Conservation (phyloP, 2,797 vertebrate genomes). For the Argya squamiceps region DNA sequence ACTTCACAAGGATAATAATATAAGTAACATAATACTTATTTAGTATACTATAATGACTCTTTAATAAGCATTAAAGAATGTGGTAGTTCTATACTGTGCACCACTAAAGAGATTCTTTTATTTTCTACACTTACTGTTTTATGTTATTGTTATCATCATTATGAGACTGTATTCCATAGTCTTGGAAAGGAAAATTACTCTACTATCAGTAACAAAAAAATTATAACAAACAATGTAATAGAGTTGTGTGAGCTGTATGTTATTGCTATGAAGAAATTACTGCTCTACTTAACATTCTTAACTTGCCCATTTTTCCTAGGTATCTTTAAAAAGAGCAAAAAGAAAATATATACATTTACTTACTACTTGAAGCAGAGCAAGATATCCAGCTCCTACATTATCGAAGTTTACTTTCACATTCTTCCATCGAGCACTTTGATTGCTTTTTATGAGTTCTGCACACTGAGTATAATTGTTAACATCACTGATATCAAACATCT, state of each 20-base stretch:
- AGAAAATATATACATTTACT: constrained; percentile 60
- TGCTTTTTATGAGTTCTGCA: constrained; percentile 57
- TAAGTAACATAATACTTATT: neutral
- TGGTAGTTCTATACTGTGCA: neutral
- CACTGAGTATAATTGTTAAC: constrained; percentile 80
- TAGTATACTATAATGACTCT: neutral
- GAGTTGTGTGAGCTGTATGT: neutral
- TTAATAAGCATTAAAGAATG: neutral
- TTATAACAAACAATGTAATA: neutral
- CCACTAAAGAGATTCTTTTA: neutral
- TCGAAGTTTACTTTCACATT: constrained; percentile 94
- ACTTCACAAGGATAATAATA: neutral
- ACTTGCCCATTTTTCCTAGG: neutral
- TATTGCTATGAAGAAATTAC: neutral
- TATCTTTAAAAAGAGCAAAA: neutral
- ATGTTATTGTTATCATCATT: neutral
- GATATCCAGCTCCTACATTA: constrained; percentile 93
- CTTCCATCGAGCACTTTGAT: constrained; percentile 82
- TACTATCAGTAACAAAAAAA: neutral
- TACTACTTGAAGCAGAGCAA: constrained; percentile 95
- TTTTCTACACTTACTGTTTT: neutral
- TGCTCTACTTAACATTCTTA: neutral
- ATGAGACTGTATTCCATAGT: neutral
- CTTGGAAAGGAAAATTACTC: neutral
- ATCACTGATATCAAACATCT: constrained; percentile 5